Evolutionary conservation across 2,113 vertebrate genomes (phyloP), one percentile per base, ranked within the genome.

Genomic region (Scomber scombrus): DNA sequence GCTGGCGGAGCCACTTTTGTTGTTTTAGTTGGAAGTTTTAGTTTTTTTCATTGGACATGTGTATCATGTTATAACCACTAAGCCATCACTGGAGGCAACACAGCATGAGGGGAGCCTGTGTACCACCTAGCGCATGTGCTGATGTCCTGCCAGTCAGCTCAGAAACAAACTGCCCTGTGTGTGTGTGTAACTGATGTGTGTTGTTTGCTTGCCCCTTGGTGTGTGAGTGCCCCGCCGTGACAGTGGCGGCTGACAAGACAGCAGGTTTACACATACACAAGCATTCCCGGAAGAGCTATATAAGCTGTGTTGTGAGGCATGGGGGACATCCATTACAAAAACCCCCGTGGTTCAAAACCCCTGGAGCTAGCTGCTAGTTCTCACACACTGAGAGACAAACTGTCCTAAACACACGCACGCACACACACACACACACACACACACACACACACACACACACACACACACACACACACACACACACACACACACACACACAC

Each of bases 261-360:
- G 76, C 76, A 80, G 88, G 78, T 88, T 88, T 65, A 80, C 81
- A 69, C 62, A 78, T 58, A 73, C 46, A 68, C 50, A 62, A 43
- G 1, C 69, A 10, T 46, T 88, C 85, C 82, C 56, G 2, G 29
- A 77, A 87, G 89, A 86, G 88, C 85, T 80, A 81, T 87, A 91
- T 85, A 84, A 90, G 80, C 82, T 85, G 87, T 82, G 88, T 74
- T 85, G 81, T 79, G 71, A 78, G 80, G 77, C 68, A 68, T 71
- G 79, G 75, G 80, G 85, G 76, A 85, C 89, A 89, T 91, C 90
- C 83, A 92, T 93, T 92, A 89, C 85, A 67, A 82, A 84, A 70
- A 49, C 73, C 78, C 91, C 89, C 43, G 69, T 74, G 80, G 90
- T 89, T 78, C 18, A 77, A 72, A 87, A 75, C 67, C 89, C 88